Evolutionary conservation across 1,140 invertebrate species (phyloP), one percentile per base, ranked within the genome.

Genomic region (Bombus impatiens): DNA sequence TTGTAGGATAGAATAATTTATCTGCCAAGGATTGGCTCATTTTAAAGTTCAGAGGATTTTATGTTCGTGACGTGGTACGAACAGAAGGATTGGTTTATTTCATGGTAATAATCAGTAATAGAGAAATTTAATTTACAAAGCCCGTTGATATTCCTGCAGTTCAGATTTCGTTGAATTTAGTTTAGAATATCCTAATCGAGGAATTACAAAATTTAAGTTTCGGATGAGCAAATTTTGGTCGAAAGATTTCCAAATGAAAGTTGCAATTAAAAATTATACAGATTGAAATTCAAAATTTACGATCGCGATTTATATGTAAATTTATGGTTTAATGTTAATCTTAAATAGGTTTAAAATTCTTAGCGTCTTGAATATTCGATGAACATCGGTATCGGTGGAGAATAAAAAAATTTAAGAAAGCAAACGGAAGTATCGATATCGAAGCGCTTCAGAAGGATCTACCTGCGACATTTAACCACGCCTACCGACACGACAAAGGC

Each of bases 391-490:
- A 3, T 53, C 47, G 57, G 8, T 6, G 1, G 28, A 42, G 5
- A 32, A 4, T 22, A n/a, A 25, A 32, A 3, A 13, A 9, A 6
- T 18, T 4, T 2, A 32, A 32, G 6, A 67, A 35, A 37, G 6
- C 44, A 37, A 25, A 35, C 28, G 13, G 6, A 5, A 32, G 37
- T 28, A 42, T 32, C 28, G 47, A 40, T 53, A 44, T 35, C 6
- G 67, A n/a, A n/a, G 4, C 75, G 15, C 35, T 5, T n/a, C 1
- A 1, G 12, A 72, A 88, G 80, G 86, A 90, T 86, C 88, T 93
- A 93, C 91, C 91, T 92, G 92, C 87, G 87, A 47, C 59, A 85
- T 78, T 67, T 68, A 65, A 77, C 92, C 91, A 93, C 91, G 90
- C 91, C 91, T 77, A 88, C 86, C 74, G 90, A 5, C 47, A 53